phyloP scores from a whole-genome alignment of 1,140 invertebrate genomes.

The Conus betulinus region DNA sequence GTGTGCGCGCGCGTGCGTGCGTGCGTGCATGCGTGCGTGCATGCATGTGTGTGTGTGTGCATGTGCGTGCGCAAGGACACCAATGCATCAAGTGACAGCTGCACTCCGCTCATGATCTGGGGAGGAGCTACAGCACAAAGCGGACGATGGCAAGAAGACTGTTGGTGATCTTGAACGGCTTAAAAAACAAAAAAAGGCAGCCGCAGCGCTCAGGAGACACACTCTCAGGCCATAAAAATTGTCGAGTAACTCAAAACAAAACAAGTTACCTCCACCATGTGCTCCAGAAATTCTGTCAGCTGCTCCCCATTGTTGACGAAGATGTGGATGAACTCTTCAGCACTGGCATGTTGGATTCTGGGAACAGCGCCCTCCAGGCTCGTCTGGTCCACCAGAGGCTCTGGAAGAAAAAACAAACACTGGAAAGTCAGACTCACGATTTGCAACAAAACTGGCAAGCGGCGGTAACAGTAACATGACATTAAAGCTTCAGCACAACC shows the following conservation, averaged over 20 bases:
- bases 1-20: background rate
- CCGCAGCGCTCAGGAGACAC: too few species aligned
- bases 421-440: too few species aligned
- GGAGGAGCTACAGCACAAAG: too few species aligned
- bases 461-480: too few species aligned
- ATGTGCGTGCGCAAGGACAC: background rate
- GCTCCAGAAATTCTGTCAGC: slow-evolving; percentile 89
- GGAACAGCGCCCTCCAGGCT: slow-evolving; percentile 61
- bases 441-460: too few species aligned
- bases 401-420: slow-evolving; percentile 35
- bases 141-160: too few species aligned
- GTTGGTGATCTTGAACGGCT: background rate
- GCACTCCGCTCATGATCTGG: too few species aligned
- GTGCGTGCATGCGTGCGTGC: background rate
- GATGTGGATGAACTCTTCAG: slow-evolving; percentile 91
- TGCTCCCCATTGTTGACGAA: slow-evolving; percentile 88
- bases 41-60: background rate
- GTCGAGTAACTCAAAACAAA: background rate
- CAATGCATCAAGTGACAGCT: background rate
- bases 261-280: slow-evolving; percentile 81
- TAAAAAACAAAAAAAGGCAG: background rate
- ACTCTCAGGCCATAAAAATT: background rate
- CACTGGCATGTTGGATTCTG: slow-evolving; percentile 69
- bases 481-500: too few species aligned
- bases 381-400: slow-evolving; percentile 65